Conservation (phyloP, 2,888 invertebrate genomes). For the Leucoptera coffeella region DNA sequence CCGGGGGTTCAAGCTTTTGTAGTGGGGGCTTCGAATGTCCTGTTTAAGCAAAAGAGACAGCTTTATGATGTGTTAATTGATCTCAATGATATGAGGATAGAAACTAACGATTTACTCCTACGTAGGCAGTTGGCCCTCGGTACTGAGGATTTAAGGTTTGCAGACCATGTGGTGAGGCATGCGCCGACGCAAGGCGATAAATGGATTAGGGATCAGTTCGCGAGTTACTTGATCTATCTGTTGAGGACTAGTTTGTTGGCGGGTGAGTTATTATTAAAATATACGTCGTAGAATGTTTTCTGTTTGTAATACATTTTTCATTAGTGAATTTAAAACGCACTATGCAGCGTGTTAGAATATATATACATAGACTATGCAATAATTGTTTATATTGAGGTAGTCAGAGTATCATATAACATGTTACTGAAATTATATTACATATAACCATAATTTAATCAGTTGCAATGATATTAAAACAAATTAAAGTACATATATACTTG, state of each 20-base stretch:
- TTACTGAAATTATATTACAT: no score
- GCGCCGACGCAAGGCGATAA: slow-evolving; percentile 79
- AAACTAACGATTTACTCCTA: slow-evolving; percentile 72
- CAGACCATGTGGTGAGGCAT: slow-evolving; percentile 82
- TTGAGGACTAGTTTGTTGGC: slow-evolving; percentile 71
- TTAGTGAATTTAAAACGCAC: no score
- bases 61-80: slow-evolving; percentile 90
- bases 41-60: slow-evolving; percentile 92
- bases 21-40: slow-evolving; percentile 96
- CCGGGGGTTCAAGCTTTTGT: slow-evolving; percentile 80
- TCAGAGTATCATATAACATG: no score
- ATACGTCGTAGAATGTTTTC: no score
- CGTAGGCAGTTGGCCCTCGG: slow-evolving; percentile 80
- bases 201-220: slow-evolving; percentile 94
- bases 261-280: no score
- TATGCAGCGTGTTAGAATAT: no score
- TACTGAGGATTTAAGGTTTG: slow-evolving; percentile 93
- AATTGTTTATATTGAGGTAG: no score
- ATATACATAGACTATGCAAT: no score
- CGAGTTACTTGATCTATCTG: slow-evolving; percentile 76
- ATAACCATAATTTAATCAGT: no score
- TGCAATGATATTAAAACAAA: no score
- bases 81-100: slow-evolving; percentile 80
- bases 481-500: no score
- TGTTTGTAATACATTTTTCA: no score